A percentile compares a stretch with the other conserved stretches of the same genome.
Conservation (phyloP, 2,888 invertebrate genomes). For the Pheosia tremula region DNA sequence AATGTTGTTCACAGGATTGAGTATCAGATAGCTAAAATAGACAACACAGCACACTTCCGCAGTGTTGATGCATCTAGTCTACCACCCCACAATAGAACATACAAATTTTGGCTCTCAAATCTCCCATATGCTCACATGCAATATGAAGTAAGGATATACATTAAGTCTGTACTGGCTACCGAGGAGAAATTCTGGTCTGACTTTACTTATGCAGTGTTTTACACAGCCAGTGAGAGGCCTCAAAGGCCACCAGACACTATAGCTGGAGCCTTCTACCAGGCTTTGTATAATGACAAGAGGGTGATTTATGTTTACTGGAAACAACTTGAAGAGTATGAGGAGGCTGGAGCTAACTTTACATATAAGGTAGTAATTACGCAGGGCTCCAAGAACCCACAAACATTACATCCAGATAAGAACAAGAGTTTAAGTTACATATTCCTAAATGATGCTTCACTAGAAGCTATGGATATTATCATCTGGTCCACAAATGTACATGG, state of each 20-base stretch:
- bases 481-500: slow-evolving; percentile 86
- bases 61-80: slow-evolving; percentile 65
- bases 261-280: slow-evolving; percentile 89
- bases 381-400: slow-evolving; percentile 56
- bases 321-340: slow-evolving; percentile 86
- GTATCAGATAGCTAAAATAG: slow-evolving; percentile 78
- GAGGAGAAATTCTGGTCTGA: slow-evolving; percentile 89
- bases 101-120: slow-evolving; percentile 75
- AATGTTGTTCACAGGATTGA: slow-evolving; percentile 73
- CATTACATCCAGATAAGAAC: slow-evolving; percentile 75
- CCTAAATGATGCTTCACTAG: slow-evolving; percentile 78
- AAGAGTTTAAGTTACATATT: slow-evolving; percentile 85
- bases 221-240: slow-evolving; percentile 86
- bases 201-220: slow-evolving; percentile 84
- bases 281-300: slow-evolving; percentile 78
- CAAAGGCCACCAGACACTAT: slow-evolving; percentile 88
- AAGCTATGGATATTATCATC: slow-evolving; percentile 80
- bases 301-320: slow-evolving; percentile 92
- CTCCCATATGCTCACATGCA: slow-evolving; percentile 87
- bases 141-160: slow-evolving; percentile 89
- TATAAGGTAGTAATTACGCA: slow-evolving; percentile 85
- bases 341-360: slow-evolving; percentile 90
- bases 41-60: slow-evolving; percentile 68
- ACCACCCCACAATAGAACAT: slow-evolving; percentile 64
- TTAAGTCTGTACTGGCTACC: slow-evolving; percentile 82